Percentiles rank a stretch among this genome's conserved stretches.
Conservation (phyloP, 2,113 vertebrate genomes). For the Hypanus sabinus region DNA sequence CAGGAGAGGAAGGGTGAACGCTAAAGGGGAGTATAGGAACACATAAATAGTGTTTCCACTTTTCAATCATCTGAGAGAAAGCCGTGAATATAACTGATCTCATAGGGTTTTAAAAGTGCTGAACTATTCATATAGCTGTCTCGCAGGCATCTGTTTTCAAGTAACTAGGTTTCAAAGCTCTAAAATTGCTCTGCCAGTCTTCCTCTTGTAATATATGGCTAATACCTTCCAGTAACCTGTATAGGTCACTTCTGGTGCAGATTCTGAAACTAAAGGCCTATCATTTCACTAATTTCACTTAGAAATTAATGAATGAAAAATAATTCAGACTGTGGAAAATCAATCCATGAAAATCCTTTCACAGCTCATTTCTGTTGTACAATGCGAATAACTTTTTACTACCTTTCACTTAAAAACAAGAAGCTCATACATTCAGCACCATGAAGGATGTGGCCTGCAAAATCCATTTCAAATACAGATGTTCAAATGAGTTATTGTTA, state of each 20-base stretch:
- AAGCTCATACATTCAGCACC: background rate
- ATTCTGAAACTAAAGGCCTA: background rate
- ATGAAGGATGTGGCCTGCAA: background rate
- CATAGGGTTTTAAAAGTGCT: constrained; percentile 5
- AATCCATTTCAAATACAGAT: background rate
- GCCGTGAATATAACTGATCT: background rate
- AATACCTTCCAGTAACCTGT: background rate
- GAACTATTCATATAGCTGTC: background rate
- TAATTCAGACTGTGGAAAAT: background rate
- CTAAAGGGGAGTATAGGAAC: background rate
- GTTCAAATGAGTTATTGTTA: background rate
- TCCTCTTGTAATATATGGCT: background rate
- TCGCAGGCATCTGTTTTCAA: background rate
- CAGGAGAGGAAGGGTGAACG: background rate
- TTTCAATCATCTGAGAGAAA: background rate
- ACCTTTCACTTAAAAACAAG: background rate
- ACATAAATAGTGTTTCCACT: background rate
- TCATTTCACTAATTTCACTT: background rate
- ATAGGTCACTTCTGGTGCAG: background rate
- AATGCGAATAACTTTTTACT: background rate
- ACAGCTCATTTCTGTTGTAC: background rate
- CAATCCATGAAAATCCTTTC: background rate
- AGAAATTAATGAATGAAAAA: constrained; percentile 19
- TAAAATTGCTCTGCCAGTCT: background rate
- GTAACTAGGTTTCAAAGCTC: background rate